Evolutionary conservation across 2,113 vertebrate species (phyloP).

Genomic region (Nothobranchius kuhntae): DNA sequence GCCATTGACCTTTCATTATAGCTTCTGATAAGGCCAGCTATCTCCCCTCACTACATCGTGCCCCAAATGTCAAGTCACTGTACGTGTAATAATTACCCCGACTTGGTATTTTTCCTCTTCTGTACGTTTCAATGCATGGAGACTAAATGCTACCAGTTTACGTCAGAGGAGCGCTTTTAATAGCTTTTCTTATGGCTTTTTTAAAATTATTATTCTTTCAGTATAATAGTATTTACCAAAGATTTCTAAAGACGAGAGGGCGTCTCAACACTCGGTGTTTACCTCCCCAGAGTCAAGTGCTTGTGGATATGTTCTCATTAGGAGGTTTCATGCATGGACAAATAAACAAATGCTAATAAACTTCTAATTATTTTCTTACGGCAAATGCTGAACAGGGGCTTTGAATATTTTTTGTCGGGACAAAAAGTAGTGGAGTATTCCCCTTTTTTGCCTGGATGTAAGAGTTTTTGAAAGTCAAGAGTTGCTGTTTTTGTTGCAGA

Average conservation of each 20-base stretch:
- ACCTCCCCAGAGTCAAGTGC: slow-evolving; percentile 63
- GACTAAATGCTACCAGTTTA: slow-evolving; percentile 41
- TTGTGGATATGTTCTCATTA: slow-evolving; percentile 76
- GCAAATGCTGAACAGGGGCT: slow-evolving; percentile 47
- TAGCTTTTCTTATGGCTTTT: slow-evolving; percentile 41
- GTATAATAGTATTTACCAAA: slow-evolving; percentile 45
- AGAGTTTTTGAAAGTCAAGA: neutral
- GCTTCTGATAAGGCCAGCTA: slow-evolving; percentile 78
- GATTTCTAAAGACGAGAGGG: slow-evolving; percentile 29
- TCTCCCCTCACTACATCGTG: slow-evolving; percentile 64
- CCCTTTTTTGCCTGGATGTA: slow-evolving; percentile 41
- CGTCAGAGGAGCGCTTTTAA: slow-evolving; percentile 49
- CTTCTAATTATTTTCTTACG: slow-evolving; percentile 76
- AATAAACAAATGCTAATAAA: slow-evolving; percentile 81
- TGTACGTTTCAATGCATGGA: slow-evolving; percentile 73
- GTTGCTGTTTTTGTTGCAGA: neutral
- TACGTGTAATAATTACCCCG: slow-evolving; percentile 75
- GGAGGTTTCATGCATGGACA: slow-evolving; percentile 71
- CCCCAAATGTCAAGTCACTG: slow-evolving; percentile 80
- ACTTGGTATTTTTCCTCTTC: slow-evolving; percentile 69
- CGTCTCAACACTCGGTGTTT: slow-evolving; percentile 32
- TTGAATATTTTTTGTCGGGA: slow-evolving; percentile 75
- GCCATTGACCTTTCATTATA: slow-evolving; percentile 79
- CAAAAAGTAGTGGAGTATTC: slow-evolving; percentile 52
- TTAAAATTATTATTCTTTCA: neutral